Evolutionary conservation across 30 jellyfish, hydroid and myxozoan species (phyloP).

Genomic region (Cassiopea andromeda): DNA sequence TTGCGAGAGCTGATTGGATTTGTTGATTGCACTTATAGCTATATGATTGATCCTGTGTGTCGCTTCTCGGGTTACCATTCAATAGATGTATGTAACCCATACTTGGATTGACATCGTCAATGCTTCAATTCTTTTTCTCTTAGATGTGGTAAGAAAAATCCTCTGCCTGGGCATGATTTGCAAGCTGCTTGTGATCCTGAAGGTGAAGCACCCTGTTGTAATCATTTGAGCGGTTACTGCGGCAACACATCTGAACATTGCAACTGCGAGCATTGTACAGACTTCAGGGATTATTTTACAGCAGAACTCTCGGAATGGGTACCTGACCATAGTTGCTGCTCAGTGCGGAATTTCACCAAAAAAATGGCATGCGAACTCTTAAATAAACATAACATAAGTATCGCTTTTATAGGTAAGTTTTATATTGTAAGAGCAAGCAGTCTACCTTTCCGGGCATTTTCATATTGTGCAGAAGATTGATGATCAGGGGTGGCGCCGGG

Average conservation of each 20-base stretch:
- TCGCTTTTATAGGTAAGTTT: constrained; percentile 81
- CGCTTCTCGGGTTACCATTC: too few species aligned
- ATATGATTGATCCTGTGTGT: too few species aligned
- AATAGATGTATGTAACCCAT: too few species aligned
- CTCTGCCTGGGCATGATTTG: constrained; percentile 72
- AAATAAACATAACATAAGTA: constrained; percentile 24
- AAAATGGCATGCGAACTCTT: constrained; percentile 80
- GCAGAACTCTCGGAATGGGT: constrained; percentile 92
- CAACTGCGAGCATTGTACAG: constrained; percentile 81
- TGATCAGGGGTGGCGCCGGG: too few species aligned
- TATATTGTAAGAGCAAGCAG: not conserved
- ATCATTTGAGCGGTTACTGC: constrained; percentile 78
- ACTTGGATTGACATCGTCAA: too few species aligned
- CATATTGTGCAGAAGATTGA: too few species aligned
- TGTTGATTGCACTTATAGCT: too few species aligned
- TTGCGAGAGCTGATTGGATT: too few species aligned
- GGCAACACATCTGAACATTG: constrained; percentile 74
- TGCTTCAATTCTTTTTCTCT: not conserved
- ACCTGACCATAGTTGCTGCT: constrained; percentile 65
- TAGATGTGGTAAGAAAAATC: constrained; percentile 85
- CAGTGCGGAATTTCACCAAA: constrained; percentile 60
- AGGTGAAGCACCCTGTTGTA: constrained; percentile 84
- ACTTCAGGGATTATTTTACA: constrained; percentile 58
- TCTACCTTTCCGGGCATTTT: too few species aligned
- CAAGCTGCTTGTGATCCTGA: constrained; percentile 92